Percentiles rank a stretch among this genome's conserved stretches.
These are phyloP conservation scores for Capromys pilorides DNA, from an alignment of 2,797 vertebrate genomes.

Conservation along the genomic window DNA sequence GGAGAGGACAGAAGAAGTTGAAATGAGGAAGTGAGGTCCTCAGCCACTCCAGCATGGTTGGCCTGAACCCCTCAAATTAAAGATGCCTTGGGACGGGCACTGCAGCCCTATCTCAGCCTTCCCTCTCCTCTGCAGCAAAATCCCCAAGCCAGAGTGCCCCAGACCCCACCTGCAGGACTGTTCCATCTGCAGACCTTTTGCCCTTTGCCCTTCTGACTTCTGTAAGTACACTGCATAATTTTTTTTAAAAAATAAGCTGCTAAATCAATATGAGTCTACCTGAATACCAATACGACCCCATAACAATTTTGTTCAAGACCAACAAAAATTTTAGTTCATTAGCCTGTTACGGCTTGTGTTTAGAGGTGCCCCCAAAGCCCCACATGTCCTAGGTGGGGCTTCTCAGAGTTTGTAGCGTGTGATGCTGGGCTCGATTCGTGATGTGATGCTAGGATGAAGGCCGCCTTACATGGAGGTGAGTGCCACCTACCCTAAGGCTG, in stretches of 20 bases:
- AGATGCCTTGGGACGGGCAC: neutral
- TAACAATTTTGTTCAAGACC: neutral
- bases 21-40: neutral
- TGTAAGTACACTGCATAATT: neutral
- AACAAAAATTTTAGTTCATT: conserved; percentile 4
- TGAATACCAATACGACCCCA: neutral
- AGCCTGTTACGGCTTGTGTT: neutral
- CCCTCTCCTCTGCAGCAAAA: neutral
- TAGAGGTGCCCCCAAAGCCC: neutral
- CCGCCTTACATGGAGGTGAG: neutral
- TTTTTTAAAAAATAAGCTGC: neutral
- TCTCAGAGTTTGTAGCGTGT: neutral
- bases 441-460: neutral
- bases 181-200: neutral
- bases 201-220: neutral
- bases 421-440: neutral
- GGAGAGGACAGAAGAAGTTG: neutral
- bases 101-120: neutral
- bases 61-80: neutral
- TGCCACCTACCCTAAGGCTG: neutral
- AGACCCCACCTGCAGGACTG: neutral
- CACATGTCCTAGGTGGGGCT: neutral
- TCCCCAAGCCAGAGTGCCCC: neutral
- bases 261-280: neutral
- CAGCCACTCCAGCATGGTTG: neutral